Evolutionary conservation across 2,113 vertebrate genomes (phyloP).

Genomic region (Rhombomys opimus): DNA sequence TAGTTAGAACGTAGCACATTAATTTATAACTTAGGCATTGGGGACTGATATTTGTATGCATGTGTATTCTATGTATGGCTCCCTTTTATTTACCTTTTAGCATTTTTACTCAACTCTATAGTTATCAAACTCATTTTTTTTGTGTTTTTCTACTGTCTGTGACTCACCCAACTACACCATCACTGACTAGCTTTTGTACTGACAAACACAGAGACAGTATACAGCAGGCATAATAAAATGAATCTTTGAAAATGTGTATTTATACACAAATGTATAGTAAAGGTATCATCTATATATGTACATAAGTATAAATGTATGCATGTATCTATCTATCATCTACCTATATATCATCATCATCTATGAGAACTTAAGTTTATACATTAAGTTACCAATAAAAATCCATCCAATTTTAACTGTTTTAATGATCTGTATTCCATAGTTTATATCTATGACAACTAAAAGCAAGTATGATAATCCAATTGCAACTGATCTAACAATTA

Average conservation of each 20-base stretch:
- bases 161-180: neutral
- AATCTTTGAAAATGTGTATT: neutral
- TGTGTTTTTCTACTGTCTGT: neutral
- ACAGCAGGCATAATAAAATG: neutral
- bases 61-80: neutral
- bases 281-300: neutral
- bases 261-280: neutral
- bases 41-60: neutral
- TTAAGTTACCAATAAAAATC: neutral
- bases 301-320: neutral
- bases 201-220: neutral
- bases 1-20: neutral
- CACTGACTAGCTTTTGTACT: neutral
- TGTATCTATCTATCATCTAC: neutral
- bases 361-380: neutral
- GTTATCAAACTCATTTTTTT: neutral
- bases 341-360: neutral
- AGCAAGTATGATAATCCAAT: neutral
- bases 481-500: neutral
- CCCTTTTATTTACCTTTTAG: neutral
- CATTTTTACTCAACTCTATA: neutral
- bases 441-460: constrained; percentile 10
- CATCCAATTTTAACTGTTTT: neutral
- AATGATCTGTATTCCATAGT: neutral
- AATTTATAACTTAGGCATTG: neutral